A percentile compares a stretch with the other conserved stretches of the same genome.
Conservation (phyloP, 2,888 invertebrate genomes). For the Ganaspis brasiliensis region DNA sequence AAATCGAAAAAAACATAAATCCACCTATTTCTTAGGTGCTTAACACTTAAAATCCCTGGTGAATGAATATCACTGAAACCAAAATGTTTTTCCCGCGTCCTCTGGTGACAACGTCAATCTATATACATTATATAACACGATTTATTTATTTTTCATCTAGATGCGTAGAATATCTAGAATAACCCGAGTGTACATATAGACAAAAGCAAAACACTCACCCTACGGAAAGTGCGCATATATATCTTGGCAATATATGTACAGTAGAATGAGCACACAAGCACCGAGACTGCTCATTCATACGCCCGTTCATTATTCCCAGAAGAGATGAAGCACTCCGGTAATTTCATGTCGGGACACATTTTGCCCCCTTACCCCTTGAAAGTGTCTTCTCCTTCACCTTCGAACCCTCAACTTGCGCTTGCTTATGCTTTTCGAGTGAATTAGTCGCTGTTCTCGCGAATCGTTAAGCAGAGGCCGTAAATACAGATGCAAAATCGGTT, state of each 20-base stretch:
- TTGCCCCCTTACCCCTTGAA: conserved; percentile 45
- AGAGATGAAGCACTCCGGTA: conserved; percentile 61
- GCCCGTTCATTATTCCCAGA: conserved; percentile 64
- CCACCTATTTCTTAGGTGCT: conserved; percentile 1
- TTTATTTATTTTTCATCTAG: neutral
- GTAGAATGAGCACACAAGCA: conserved; percentile 5
- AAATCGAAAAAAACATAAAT: neutral
- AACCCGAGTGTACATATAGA: neutral
- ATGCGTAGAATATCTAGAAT: too few species aligned
- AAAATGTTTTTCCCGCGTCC: neutral
- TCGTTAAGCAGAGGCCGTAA: conserved; percentile 58
- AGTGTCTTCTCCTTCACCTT: conserved; percentile 49
- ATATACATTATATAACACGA: too few species aligned
- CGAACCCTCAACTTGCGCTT: conserved; percentile 49
- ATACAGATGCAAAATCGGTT: conserved; percentile 61
- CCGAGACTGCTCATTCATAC: conserved; percentile 57
- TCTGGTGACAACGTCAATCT: neutral
- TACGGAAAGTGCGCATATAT: too few species aligned
- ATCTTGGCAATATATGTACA: neutral
- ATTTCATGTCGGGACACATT: conserved; percentile 59
- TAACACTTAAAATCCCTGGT: conserved; percentile 15
- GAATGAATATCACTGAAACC: conserved; percentile 24
- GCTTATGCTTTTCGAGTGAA: conserved; percentile 48
- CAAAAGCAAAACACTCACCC: neutral
- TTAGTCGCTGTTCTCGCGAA: conserved; percentile 26